These are phyloP conservation scores for Eubasilissa regina DNA, from an alignment of 1,140 invertebrate species.

Conservation along the genomic window DNA sequence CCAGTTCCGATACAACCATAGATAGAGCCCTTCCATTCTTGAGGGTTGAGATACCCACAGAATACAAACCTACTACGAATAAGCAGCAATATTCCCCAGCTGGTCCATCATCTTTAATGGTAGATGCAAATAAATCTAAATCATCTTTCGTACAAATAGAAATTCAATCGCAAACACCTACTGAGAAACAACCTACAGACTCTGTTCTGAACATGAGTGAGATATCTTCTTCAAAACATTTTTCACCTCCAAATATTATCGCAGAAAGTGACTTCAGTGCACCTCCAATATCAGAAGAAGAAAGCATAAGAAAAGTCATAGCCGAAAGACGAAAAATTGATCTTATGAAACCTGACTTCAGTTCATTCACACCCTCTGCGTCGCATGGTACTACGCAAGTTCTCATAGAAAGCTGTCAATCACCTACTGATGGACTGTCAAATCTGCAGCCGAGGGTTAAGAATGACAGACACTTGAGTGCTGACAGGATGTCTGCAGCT, in stretches of 20 bases:
- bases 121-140: constrained; percentile 43
- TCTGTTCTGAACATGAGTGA: constrained; percentile 41
- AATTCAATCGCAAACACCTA: constrained; percentile 50
- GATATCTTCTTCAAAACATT: constrained; percentile 44
- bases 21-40: constrained; percentile 48
- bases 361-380: constrained; percentile 42
- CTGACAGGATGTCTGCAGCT: constrained; percentile 56
- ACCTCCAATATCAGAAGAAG: constrained; percentile 63
- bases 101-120: constrained; percentile 19
- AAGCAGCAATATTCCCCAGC: constrained; percentile 12
- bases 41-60: constrained; percentile 50
- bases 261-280: constrained; percentile 45
- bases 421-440: constrained; percentile 52
- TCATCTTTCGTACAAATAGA: constrained; percentile 38
- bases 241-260: constrained; percentile 44
- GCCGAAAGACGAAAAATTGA: constrained; percentile 70
- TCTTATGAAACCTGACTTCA: constrained; percentile 63
- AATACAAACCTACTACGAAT: constrained; percentile 40
- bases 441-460: constrained; percentile 42
- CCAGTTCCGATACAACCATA: constrained; percentile 41
- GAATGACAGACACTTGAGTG: constrained; percentile 56
- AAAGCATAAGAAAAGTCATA: constrained; percentile 70
- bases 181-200: constrained; percentile 25
- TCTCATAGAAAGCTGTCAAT: constrained; percentile 57
- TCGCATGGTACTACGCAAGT: constrained; percentile 55